phyloP scores from a whole-genome alignment of 2,888 invertebrate species.

The Eupeodes latifasciatus region DNA sequence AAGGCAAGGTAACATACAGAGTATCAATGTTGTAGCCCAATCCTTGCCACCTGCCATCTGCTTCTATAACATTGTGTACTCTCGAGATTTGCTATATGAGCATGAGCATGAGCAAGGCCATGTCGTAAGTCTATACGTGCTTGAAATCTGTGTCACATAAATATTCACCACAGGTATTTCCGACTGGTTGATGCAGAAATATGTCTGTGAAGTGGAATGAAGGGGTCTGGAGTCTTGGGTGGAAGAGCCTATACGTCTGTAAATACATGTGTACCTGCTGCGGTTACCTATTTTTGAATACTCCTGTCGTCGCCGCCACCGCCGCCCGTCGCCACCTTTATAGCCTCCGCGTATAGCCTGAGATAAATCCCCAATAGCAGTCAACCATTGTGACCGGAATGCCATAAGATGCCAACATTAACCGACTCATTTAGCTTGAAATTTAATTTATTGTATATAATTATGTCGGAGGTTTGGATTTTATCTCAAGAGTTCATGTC shows the following conservation, averaged over 20 bases:
- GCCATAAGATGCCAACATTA: slow-evolving; percentile 72
- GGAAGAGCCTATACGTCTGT: not conserved
- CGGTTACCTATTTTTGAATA: slow-evolving; percentile 63
- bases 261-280: not conserved
- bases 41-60: not conserved
- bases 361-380: slow-evolving; percentile 48
- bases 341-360: not conserved
- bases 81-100: slow-evolving; percentile 63
- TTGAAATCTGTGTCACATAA: slow-evolving; percentile 73
- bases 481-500: slow-evolving; percentile 56
- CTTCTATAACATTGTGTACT: slow-evolving; percentile 63
- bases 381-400: slow-evolving; percentile 54
- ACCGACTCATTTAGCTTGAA: slow-evolving; percentile 73
- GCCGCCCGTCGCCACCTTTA: no score
- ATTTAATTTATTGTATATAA: slow-evolving; percentile 74
- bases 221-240: not conserved
- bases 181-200: not conserved
- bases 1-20: not conserved
- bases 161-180: slow-evolving; percentile 75
- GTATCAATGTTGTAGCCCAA: not conserved
- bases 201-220: not conserved
- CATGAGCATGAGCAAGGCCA: slow-evolving; percentile 52
- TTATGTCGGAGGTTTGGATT: slow-evolving; percentile 66
- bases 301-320: not conserved
- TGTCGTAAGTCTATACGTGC: slow-evolving; percentile 70